These are phyloP conservation scores for Mimachlamys varia DNA, from an alignment of 2,888 invertebrate species.

Conservation along the genomic window DNA sequence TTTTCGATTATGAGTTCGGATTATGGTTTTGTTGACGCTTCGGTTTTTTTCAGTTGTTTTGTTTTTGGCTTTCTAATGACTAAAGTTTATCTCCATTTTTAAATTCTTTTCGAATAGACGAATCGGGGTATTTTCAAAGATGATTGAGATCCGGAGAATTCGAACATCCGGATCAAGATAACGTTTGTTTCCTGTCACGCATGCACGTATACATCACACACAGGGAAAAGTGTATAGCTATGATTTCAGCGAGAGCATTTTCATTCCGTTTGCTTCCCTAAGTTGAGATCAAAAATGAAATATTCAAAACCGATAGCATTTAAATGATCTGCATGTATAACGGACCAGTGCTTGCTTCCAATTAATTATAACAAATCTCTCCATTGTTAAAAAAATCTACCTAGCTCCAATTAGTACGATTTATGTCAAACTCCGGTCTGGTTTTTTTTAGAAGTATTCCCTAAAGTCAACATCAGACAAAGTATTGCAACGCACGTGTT, in stretches of 20 bases:
- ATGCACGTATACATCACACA: no score
- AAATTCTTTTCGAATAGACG: no score
- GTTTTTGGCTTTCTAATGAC: no score
- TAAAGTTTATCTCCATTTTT: no score
- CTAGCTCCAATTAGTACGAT: neutral
- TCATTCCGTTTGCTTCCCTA: neutral
- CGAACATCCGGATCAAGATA: no score
- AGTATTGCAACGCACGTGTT: neutral
- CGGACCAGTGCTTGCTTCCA: neutral
- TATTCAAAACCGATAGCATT: neutral
- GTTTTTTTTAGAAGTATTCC: neutral
- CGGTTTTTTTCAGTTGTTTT: no score
- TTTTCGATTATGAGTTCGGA: no score
- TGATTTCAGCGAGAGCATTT: neutral
- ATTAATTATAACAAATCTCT: neutral
- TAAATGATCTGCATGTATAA: neutral
- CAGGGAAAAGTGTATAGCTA: no score
- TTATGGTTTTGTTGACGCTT: no score
- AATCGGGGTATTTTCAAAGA: no score
- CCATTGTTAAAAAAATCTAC: neutral
- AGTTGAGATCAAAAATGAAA: neutral
- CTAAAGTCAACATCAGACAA: neutral
- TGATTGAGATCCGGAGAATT: no score
- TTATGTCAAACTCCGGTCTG: neutral
- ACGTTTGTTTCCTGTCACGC: no score